These are phyloP conservation scores for Burhinus oedicnemus DNA, from an alignment of 2,113 vertebrate genomes.

Conservation along the genomic window DNA sequence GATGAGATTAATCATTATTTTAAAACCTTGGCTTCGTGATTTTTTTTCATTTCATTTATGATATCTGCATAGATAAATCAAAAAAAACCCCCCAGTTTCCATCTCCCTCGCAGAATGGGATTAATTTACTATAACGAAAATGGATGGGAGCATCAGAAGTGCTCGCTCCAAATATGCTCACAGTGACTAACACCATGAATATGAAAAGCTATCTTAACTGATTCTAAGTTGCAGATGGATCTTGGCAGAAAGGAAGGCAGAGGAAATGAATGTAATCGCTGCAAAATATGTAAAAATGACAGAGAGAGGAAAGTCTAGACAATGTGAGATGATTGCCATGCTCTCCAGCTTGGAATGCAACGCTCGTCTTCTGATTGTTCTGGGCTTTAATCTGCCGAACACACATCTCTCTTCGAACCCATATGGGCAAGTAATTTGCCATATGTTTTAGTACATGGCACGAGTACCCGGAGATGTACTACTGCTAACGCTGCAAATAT, in stretches of 20 bases:
- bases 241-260: conserved; percentile 44
- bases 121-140: conserved; percentile 27
- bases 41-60: neutral
- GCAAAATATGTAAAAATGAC: conserved; percentile 48
- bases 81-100: neutral
- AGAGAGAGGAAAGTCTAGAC: conserved; percentile 44
- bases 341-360: conserved; percentile 22
- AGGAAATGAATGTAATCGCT: conserved; percentile 50
- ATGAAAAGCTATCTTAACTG: neutral
- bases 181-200: conserved; percentile 36
- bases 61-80: conserved; percentile 1
- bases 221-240: conserved; percentile 38
- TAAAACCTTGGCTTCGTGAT: neutral
- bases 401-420: neutral
- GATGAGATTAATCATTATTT: conserved; percentile 9
- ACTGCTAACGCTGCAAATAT: neutral
- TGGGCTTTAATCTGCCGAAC: neutral
- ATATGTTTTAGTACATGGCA: conserved; percentile 23
- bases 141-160: conserved; percentile 14
- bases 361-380: conserved; percentile 5
- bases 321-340: conserved; percentile 50
- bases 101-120: neutral
- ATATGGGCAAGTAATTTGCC: conserved; percentile 31
- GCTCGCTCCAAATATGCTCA: neutral
- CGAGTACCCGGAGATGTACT: neutral